These are phyloP conservation scores for Chaetura pelagica DNA, from an alignment of 2,113 vertebrate species.

Conservation along the genomic window DNA sequence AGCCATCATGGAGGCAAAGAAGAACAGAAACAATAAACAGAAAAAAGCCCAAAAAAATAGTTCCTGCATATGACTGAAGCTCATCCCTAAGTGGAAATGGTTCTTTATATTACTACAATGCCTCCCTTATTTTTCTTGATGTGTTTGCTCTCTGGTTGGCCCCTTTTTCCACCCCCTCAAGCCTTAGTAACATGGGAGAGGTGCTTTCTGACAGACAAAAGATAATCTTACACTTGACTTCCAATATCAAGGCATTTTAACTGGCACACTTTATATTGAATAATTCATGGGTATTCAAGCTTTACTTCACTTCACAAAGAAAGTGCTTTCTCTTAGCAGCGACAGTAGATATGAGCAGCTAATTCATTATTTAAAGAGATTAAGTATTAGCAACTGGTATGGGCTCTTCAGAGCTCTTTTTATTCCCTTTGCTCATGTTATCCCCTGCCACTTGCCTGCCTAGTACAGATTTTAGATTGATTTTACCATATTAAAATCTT, in stretches of 20 bases:
- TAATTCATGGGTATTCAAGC: slow-evolving; percentile 99
- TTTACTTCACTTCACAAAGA: slow-evolving; percentile 95
- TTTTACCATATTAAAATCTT: slow-evolving; percentile 78
- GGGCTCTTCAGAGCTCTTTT: slow-evolving; percentile 80
- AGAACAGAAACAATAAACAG: not conserved
- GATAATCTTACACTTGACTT: slow-evolving; percentile 98
- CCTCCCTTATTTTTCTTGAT: slow-evolving; percentile 38
- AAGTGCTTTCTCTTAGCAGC: slow-evolving; percentile 95
- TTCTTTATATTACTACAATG: not conserved
- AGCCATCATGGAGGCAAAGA: not conserved
- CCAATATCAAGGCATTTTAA: slow-evolving; percentile 98
- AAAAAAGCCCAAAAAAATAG: not conserved
- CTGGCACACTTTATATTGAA: slow-evolving; percentile 96
- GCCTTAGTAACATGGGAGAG: slow-evolving; percentile 78
- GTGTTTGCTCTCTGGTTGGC: slow-evolving; percentile 26
- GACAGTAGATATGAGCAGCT: slow-evolving; percentile 98
- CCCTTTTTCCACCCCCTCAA: slow-evolving; percentile 48
- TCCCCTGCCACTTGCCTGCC: slow-evolving; percentile 76
- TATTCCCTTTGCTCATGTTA: slow-evolving; percentile 87
- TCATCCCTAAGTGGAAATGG: not conserved
- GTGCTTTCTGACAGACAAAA: slow-evolving; percentile 95
- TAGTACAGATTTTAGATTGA: slow-evolving; percentile 79
- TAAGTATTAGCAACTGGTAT: slow-evolving; percentile 89
- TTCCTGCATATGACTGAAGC: not conserved
- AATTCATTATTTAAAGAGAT: slow-evolving; percentile 99